phyloP scores from a whole-genome alignment of 2,797 vertebrate species.

The Leucoraja ocellata region DNA sequence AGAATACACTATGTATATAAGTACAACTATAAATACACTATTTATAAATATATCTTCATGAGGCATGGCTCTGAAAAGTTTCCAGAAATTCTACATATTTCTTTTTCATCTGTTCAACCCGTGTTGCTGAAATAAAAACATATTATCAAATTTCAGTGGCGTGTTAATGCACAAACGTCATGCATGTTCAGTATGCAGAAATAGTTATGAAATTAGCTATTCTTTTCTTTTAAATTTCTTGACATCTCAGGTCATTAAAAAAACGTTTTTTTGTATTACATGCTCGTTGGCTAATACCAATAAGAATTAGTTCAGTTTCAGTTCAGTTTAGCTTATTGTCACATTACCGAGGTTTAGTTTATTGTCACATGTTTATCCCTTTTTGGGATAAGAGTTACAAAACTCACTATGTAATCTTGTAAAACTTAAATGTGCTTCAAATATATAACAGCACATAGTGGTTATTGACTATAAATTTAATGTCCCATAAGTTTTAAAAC shows the following conservation, averaged over 20 bases:
- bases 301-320: background rate
- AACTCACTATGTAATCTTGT: background rate
- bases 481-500: background rate
- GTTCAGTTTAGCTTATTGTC: too few relatives aligned
- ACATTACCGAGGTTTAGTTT: too few relatives aligned
- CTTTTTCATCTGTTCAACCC: constrained; percentile 3
- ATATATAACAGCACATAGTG: background rate
- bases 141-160: background rate
- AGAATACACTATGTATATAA: background rate
- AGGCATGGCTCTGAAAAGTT: background rate
- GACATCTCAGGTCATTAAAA: background rate
- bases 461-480: background rate
- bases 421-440: background rate
- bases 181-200: background rate
- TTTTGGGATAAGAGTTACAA: background rate
- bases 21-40: background rate
- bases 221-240: background rate
- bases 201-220: background rate
- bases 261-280: background rate
- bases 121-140: background rate
- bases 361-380: too few relatives aligned
- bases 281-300: background rate
- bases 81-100: constrained; percentile 16
- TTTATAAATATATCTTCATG: background rate
- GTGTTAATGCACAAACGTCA: background rate